Base-by-base conservation (phyloP, 92 coral and sea anemone species). In the Bergia sp. region DNA sequence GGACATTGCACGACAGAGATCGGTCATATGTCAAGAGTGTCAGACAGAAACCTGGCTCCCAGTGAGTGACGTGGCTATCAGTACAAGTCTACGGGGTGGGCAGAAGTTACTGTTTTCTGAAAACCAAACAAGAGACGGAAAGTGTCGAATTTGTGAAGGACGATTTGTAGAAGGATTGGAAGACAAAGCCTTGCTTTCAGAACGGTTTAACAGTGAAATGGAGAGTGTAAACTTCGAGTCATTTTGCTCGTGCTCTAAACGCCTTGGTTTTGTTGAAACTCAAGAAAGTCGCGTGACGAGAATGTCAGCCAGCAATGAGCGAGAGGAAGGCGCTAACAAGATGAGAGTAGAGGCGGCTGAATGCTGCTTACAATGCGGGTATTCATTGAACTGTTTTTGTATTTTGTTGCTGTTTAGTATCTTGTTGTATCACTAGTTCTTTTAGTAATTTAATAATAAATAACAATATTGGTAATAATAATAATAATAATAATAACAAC, bases 321-420 rank as follows among this genome's bases (percentile, higher is more conserved):
- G 15, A 65, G 86, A 71, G n/a, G 85, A 58, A 37, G 29, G 76
- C 55, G 64, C 86, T 67, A 58, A 42, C 86, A 74, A 23, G 1
- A 7, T 37, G 21, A 1, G 18, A 74, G 21, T 39, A 10, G n/a
- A 37, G 44, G n/a, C 86, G 18, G 43, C 12, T 66, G 21, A 58
- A 40, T 82, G 64, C 86, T 82, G 86, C 73, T 73, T 75, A 82
- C 76, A 69, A 58, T 82, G 86, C 86, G 39, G 86, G 86, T 82
- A 82, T 69, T 21, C 49, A 69, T 45, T 82, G 77, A 36, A n/a
- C 57, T 79, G 37, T 10, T 23, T 37, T 69, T 67, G 16, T 11
- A 23, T 11, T n/a, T 23, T 67, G 21, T 21, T 75, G 9, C 37
- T 21, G 36, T 40, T 75, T 40, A 41, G 21, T 41, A 44, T 12